phyloP scores from a whole-genome alignment of 2,797 vertebrate genomes.

The Pantherophis alleghaniensis region DNA sequence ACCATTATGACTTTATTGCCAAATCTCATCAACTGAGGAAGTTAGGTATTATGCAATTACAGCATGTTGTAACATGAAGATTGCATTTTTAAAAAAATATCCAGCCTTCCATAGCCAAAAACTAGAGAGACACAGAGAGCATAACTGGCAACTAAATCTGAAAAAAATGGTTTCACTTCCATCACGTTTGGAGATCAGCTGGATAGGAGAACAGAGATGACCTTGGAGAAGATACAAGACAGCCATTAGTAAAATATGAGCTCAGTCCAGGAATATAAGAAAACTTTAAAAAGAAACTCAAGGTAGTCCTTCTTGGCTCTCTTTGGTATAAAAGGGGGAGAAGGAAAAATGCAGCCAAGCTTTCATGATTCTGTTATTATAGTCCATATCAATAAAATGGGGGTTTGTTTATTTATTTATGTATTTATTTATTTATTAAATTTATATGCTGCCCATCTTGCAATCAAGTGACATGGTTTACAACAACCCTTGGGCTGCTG shows the following conservation, averaged over 20 bases:
- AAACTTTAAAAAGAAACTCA: not conserved
- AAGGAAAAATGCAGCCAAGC: not conserved
- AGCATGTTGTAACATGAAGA: not conserved
- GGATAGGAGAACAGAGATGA: not conserved
- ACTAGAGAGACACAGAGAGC: not conserved
- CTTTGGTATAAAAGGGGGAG: not conserved
- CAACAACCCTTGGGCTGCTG: not conserved
- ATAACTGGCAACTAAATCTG: not conserved
- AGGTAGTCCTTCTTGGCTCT: not conserved
- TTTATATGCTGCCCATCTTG: not conserved
- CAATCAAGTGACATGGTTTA: not conserved
- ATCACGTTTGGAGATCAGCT: not conserved
- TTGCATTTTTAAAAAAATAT: no score
- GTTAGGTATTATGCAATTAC: not conserved
- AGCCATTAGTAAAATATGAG: not conserved
- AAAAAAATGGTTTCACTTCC: not conserved
- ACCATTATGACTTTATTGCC: slow-evolving; percentile 20
- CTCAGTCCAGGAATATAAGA: not conserved
- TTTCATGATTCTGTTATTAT: not conserved
- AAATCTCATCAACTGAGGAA: slow-evolving; percentile 2
- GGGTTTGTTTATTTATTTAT: not conserved
- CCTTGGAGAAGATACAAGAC: not conserved
- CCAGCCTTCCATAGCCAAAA: not conserved
- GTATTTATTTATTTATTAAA: not conserved
- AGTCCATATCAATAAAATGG: not conserved